These are phyloP conservation scores for Lepisosteus oculatus DNA, from an alignment of 2,113 vertebrate genomes.

Conservation along the genomic window DNA sequence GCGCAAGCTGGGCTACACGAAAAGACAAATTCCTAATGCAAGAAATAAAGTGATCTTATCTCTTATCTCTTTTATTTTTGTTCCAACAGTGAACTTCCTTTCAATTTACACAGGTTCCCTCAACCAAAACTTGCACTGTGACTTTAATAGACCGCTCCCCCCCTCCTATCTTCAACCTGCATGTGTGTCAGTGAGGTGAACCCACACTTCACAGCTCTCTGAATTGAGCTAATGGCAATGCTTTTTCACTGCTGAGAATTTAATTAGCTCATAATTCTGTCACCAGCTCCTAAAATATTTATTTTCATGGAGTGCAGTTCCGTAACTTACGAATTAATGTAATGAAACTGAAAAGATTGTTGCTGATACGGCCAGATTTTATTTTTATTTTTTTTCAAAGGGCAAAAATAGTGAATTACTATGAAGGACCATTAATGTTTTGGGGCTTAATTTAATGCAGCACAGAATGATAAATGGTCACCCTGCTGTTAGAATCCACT, in stretches of 20 bases:
- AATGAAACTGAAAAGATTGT: slow-evolving; percentile 24
- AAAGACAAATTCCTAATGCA: too few species aligned
- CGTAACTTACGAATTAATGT: slow-evolving; percentile 45
- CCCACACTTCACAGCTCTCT: not conserved
- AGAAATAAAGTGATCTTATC: too few species aligned
- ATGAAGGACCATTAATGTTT: not conserved
- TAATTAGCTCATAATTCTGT: slow-evolving; percentile 53
- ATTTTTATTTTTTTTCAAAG: not conserved
- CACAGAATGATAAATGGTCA: slow-evolving; percentile 27
- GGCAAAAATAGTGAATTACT: slow-evolving; percentile 15
- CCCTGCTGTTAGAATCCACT: not conserved
- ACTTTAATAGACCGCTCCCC: slow-evolving; percentile 5
- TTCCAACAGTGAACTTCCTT: slow-evolving; percentile 16
- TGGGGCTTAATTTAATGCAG: slow-evolving; percentile 36
- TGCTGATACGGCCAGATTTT: not conserved
- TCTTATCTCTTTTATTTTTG: not conserved
- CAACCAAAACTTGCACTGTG: slow-evolving; percentile 15
- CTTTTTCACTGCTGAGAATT: slow-evolving; percentile 36
- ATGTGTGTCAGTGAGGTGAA: slow-evolving; percentile 18
- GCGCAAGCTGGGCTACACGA: too few species aligned
- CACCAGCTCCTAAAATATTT: slow-evolving; percentile 50
- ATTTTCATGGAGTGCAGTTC: slow-evolving; percentile 42
- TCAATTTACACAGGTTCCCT: slow-evolving; percentile 6
- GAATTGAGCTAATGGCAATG: slow-evolving; percentile 25
- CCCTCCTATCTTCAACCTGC: not conserved